Base-by-base conservation (phyloP, 2,888 invertebrate species). In the Luperina nickerlii region DNA sequence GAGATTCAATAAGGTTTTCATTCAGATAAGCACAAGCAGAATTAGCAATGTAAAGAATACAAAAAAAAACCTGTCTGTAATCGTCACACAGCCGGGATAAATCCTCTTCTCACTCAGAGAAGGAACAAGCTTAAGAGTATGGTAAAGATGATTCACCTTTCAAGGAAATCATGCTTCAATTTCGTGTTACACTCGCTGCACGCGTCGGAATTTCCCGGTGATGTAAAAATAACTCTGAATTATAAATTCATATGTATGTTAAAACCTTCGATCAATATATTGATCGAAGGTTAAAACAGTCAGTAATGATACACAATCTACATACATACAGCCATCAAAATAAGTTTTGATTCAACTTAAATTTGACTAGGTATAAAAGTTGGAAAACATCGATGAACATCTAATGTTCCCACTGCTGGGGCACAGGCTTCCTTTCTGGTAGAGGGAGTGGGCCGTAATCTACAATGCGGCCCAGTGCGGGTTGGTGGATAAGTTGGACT, bases 201-300 rank as follows among this genome's bases (percentile, higher is more conserved):
- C 82, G 76, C 20, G 70, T 45, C 77, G 92, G 91, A 88, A 91
- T 91, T 90, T 88, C 91, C 92, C 91, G 81, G 91, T 91, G 90
- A 89, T 90, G 92, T 91, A 88, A 92, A 92, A 91, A 83, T 92
- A 88, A 88, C 88, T 89, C 84, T 76, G 48, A 87, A 87, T 85
- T 88, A 86, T 82, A 83, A 81, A 83, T 88, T 84, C 85, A 77
- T 79, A 76, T 65, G 80, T 74, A 82, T 86, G n/a, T n/a, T n/a
- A n/a, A n/a, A n/a, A n/a, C n/a, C n/a, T n/a, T n/a, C n/a, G n/a
- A n/a, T n/a, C n/a, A n/a, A n/a, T n/a, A n/a, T n/a, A n/a, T n/a
- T n/a, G n/a, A n/a, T n/a, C n/a, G n/a, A 76, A 79, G 72, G 60
- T 78, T 79, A 87, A 87, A 81, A 32, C 32, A 48, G 54, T 1